Evolutionary conservation across 2,797 vertebrate genomes (phyloP).

Genomic region (Hypotaenidia philippensis): DNA sequence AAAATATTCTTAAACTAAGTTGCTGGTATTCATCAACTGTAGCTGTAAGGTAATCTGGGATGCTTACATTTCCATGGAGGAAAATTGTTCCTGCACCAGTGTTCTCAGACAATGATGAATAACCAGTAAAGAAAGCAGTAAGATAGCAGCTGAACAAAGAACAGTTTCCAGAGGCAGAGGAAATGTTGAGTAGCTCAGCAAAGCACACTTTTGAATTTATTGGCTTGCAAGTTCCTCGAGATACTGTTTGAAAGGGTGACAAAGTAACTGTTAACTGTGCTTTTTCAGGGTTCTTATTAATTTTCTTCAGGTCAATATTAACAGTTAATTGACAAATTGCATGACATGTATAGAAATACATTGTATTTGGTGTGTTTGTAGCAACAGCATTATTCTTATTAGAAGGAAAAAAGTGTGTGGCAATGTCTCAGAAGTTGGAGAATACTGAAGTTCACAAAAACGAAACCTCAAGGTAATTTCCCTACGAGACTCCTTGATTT

Average conservation of each 20-base stretch:
- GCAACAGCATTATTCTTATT: neutral
- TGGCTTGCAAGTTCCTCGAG: neutral
- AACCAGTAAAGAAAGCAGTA: neutral
- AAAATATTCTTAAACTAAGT: neutral
- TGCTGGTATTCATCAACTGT: neutral
- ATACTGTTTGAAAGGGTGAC: neutral
- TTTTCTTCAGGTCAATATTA: neutral
- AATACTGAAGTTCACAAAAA: neutral
- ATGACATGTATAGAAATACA: neutral
- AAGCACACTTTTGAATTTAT: neutral
- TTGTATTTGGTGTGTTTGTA: neutral
- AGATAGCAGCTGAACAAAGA: neutral
- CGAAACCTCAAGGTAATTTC: neutral
- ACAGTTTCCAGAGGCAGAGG: neutral
- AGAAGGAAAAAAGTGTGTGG: neutral
- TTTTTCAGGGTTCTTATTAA: neutral
- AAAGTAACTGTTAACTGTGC: neutral
- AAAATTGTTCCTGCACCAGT: neutral
- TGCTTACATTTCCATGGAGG: neutral
- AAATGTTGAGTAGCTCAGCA: neutral
- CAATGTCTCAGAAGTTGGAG: neutral
- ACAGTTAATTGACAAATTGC: neutral
- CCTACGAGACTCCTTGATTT: neutral
- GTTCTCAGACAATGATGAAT: neutral
- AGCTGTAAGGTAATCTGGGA: neutral